Conservation (phyloP, 2,113 vertebrate species). For the Typhlomys cinereus region DNA sequence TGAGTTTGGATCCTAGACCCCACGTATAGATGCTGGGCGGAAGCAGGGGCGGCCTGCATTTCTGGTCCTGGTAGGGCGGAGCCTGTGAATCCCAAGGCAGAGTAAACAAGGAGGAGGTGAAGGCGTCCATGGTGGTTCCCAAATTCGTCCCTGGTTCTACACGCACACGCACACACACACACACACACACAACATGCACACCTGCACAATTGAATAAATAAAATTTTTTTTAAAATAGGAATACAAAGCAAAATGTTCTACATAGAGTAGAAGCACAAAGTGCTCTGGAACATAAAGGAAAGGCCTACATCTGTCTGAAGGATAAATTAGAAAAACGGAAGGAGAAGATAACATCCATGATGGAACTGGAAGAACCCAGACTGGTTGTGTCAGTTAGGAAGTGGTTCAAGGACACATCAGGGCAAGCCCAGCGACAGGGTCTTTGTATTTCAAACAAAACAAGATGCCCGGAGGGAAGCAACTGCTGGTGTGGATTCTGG, state of each 20-base stretch:
- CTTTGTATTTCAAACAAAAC: not conserved
- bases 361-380: not conserved
- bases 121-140: no score
- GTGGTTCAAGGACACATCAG: not conserved
- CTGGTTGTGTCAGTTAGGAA: not conserved
- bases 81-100: no score
- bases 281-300: not conserved
- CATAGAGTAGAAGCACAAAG: not conserved
- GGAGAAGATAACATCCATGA: not conserved
- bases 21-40: no score
- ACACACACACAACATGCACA: no score
- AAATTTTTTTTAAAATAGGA: no score
- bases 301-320: not conserved
- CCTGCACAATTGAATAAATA: no score
- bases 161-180: no score
- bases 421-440: not conserved
- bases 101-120: no score
- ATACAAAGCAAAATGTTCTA: not conserved
- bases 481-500: not conserved
- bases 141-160: no score
- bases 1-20: no score
- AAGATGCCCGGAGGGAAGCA: not conserved
- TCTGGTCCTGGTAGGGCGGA: no score
- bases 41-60: no score
- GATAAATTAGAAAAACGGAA: not conserved